Evolutionary conservation across 2,113 vertebrate genomes (phyloP), one percentile per base, ranked within the genome.

Genomic region (Elachura formosa): DNA sequence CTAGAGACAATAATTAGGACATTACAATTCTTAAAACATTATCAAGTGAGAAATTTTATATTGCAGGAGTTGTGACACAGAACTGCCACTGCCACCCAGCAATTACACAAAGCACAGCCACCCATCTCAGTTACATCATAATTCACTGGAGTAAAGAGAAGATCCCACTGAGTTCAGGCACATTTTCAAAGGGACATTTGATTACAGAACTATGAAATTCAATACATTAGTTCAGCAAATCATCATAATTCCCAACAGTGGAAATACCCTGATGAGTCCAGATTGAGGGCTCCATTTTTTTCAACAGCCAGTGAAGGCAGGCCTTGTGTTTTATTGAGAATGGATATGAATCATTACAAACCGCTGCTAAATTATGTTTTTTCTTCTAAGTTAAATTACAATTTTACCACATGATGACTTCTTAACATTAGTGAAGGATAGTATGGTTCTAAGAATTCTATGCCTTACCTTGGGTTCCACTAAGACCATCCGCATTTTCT

Each of bases 401-500:
- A 3, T 83, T 84, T 61, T 51, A 82, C 12, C 5, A 1, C 8
- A 16, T 11, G 15, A n/a, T 49, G 36, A 48, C 28, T 52, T 84
- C 54, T 75, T 56, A 51, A 55, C n/a, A 41, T 36, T 51, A 66
- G 21, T 58, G 23, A 56, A 59, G 16, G 10, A 8, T 43, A 64
- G 38, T 36, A 36, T 0, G 3, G 12, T 56, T 58, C 6, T 61
- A 38, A n/a, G 23, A 58, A 43, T 29, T 19, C 40, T 51, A 46
- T 77, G 29, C 75, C 98, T 98, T 97, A 99, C 99, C 99, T 99
- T 98, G 4, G 99, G 99, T 56, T 99, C 98, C 15, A 98, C 97
- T 51, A 99, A 97, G 10, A 98, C 96, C 99, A 99, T 99, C 71
- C 98, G 98, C 94, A 99, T 99, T 98, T 99, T 99, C 98, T 99